phyloP scores from a whole-genome alignment of 2,113 vertebrate genomes.

The Eulacestoma nigropectus region DNA sequence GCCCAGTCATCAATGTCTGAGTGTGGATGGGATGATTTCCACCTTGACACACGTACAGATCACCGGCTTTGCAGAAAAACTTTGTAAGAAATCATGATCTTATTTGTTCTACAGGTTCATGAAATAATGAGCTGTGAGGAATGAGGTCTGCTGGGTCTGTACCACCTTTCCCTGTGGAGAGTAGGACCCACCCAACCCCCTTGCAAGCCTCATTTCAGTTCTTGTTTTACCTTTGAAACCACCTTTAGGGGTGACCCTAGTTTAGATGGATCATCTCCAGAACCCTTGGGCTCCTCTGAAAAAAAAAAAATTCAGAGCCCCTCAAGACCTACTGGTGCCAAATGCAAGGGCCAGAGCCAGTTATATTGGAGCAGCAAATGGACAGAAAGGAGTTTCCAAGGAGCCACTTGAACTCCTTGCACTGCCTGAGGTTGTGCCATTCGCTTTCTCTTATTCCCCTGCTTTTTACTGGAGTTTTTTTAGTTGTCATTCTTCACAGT shows the following conservation, averaged over 20 bases:
- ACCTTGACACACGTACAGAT: accelerated
- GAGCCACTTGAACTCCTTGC: neutral
- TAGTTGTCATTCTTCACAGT: neutral
- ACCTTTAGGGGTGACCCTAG: accelerated
- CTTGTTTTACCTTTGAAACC: neutral
- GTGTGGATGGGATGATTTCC: neutral
- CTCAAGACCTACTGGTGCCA: neutral
- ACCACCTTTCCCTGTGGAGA: neutral
- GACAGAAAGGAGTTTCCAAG: neutral
- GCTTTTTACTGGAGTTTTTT: neutral
- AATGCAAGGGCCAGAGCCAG: neutral
- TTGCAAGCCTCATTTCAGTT: neutral
- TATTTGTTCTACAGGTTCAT: neutral
- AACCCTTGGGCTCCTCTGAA: neutral
- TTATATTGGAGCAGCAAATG: neutral
- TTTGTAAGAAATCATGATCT: neutral
- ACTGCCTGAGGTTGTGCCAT: neutral
- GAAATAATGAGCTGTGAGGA: neutral
- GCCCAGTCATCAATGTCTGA: accelerated
- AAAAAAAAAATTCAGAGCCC: neutral
- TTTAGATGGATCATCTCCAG: neutral
- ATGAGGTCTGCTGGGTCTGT: accelerated
- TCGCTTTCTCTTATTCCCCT: neutral
- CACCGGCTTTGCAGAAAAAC: neutral
- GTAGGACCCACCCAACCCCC: neutral